phyloP scores from a whole-genome alignment of 53 echinoderm and acorn worm genomes.

The Temnopleurus reevesii region DNA sequence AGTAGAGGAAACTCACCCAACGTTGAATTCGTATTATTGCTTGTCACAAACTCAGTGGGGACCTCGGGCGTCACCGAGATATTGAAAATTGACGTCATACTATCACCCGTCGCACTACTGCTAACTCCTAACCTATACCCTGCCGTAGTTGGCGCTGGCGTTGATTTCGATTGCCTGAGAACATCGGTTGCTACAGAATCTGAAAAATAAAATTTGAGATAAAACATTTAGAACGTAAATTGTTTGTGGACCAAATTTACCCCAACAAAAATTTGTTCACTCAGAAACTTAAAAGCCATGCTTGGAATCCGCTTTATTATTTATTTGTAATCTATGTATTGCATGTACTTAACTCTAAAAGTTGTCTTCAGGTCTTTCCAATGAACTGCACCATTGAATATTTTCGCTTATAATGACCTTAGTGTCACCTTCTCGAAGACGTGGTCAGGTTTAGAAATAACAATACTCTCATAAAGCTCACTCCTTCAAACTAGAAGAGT shows the following conservation, averaged over 20 bases:
- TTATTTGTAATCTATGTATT: too few relatives aligned
- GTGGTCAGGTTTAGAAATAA: too few relatives aligned
- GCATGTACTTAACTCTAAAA: too few relatives aligned
- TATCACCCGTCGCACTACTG: background rate
- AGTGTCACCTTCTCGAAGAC: too few relatives aligned
- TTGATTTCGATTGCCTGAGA: slow-evolving; percentile 43
- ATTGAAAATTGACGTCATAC: slow-evolving; percentile 46
- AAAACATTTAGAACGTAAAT: too few relatives aligned
- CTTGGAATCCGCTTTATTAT: too few relatives aligned
- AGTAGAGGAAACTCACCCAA: background rate
- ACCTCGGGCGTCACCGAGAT: background rate
- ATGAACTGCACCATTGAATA: too few relatives aligned
- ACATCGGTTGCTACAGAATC: slow-evolving; percentile 62
- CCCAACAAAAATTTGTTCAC: too few relatives aligned
- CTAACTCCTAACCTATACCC: slow-evolving; percentile 45
- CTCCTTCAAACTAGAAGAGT: background rate
- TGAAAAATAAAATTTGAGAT: background rate
- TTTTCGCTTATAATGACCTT: too few relatives aligned
- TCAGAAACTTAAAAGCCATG: too few relatives aligned
- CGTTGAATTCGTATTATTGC: slow-evolving; percentile 13
- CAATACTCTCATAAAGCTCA: too few relatives aligned
- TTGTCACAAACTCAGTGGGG: background rate
- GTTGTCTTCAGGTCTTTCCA: too few relatives aligned
- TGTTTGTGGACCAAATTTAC: background rate
- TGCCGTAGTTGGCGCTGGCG: slow-evolving; percentile 60